Evolutionary conservation across 1,140 invertebrate genomes (phyloP).

Genomic region (Ridgeia piscesae): DNA sequence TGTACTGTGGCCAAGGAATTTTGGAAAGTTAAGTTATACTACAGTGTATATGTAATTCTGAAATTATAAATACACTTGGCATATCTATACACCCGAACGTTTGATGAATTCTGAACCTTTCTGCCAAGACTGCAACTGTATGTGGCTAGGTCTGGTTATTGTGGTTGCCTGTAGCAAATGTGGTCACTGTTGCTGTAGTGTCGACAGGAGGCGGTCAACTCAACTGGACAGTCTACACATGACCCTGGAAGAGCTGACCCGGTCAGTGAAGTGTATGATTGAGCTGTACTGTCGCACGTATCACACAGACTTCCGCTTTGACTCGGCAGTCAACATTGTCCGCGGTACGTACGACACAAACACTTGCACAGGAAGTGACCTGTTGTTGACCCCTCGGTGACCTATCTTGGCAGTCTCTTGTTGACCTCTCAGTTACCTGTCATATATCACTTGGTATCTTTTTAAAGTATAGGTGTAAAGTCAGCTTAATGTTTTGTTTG

Average conservation of each 20-base stretch:
- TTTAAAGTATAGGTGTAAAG: too few species aligned
- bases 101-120: too few species aligned
- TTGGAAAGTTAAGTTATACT: background rate
- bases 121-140: conserved; percentile 26
- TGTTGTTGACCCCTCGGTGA: background rate
- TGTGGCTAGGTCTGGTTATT: background rate
- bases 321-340: conserved; percentile 10
- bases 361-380: background rate
- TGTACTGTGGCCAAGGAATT: background rate
- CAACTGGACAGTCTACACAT: conserved; percentile 44
- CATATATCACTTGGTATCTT: too few species aligned
- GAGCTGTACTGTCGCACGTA: conserved; percentile 81
- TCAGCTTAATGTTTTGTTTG: too few species aligned
- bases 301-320: conserved; percentile 72
- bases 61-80: too few species aligned
- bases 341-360: conserved; percentile 17
- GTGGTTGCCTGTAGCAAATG: background rate
- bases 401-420: too few species aligned
- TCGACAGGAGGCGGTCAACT: background rate
- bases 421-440: too few species aligned
- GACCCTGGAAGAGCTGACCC: conserved; percentile 67
- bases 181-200: background rate
- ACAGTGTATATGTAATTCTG: too few species aligned
- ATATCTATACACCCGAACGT: too few species aligned
- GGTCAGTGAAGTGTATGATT: conserved; percentile 74